Base-by-base conservation (phyloP, 2,888 invertebrate species). In the Aphidoletes aphidimyza region DNA sequence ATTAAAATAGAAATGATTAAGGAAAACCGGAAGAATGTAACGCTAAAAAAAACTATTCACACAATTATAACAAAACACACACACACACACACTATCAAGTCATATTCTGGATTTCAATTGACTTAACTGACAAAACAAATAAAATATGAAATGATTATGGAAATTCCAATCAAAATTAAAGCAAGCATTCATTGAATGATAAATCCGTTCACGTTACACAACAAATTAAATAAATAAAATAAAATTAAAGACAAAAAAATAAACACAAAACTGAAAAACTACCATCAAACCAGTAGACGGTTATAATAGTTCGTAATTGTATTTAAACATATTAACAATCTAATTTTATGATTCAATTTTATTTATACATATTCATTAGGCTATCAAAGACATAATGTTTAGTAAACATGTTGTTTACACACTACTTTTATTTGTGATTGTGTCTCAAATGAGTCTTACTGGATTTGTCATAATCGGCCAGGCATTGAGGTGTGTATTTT, bases 311-410 rank as follows among this genome's bases (percentile, higher is more conserved):
- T 69, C 69, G 34, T 69, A 69, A 69, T 54, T n/a, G 11, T 11
- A 69, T 69, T 42, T 69, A 69, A 69, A 69, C 30, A 69, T 54
- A 54, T 54, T n/a, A 54, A 54, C 54, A 54, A 54, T 22, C n/a
- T 47, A 47, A 47, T 47, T 47, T 47, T 54, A 54, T 54, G 54
- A n/a, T 54, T n/a, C n/a, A 69, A 69, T 30, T 54, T 30, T 30
- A 30, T 69, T 69, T 69, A 69, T 30, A 30, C 69, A 69, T 69
- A 54, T 54, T 54, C 54, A 54, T 54, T 54, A 17, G n/a, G 69
- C 2, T 69, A 54, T 54, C 54, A 54, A 54, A 30, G 54, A 54
- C 54, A 3, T 54, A 22, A 69, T 69, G 69, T 69, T 69, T 9
- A 69, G 26, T 30, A 30, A 69, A 17, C 2, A 30, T 54, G n/a